phyloP scores from a whole-genome alignment of 2,797 vertebrate genomes.

The Helarctos malayanus region DNA sequence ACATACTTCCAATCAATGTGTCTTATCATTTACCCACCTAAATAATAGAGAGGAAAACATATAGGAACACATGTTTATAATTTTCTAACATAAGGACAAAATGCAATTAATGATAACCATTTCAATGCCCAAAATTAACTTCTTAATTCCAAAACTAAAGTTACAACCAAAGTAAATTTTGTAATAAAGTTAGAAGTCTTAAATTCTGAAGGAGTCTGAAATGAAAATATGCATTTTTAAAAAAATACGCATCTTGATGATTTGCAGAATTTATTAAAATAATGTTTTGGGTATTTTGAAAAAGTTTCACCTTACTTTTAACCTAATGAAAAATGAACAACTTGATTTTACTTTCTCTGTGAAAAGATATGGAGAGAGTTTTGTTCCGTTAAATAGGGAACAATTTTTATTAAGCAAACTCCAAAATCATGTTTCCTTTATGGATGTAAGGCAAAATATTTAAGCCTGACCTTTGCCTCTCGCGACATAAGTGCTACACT shows the following conservation, averaged over 20 bases:
- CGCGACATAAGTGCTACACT: accelerated
- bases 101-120: not conserved
- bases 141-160: not conserved
- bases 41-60: not conserved
- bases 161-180: not conserved
- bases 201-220: not conserved
- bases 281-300: not conserved
- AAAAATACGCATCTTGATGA: not conserved
- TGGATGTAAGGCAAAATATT: accelerated
- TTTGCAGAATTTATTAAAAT: not conserved
- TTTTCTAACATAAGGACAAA: not conserved
- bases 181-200: not conserved
- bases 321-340: not conserved
- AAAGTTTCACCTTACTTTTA: not conserved
- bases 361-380: not conserved
- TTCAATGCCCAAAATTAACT: no score
- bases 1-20: not conserved
- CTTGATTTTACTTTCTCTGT: not conserved
- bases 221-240: accelerated
- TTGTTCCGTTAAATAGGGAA: not conserved
- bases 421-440: no score
- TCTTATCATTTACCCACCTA: not conserved
- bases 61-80: not conserved
- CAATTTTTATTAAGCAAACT: not conserved
- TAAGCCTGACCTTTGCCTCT: not conserved